Base-by-base conservation (phyloP, 2,888 invertebrate genomes). In the Drosophila testacea region DNA sequence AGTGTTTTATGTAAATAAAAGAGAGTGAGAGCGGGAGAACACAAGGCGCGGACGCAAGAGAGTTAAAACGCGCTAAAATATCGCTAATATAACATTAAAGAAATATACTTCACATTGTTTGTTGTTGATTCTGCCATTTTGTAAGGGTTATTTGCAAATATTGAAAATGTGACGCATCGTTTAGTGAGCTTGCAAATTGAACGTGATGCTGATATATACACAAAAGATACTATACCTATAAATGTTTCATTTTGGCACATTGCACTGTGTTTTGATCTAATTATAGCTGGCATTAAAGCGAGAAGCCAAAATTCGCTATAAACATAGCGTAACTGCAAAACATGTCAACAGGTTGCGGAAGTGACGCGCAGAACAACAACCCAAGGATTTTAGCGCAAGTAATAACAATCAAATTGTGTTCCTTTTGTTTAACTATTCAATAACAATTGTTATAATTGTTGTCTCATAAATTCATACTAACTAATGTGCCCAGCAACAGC, bases 301-400 rank as follows among this genome's bases (percentile, higher is more conserved):
- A 44, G 13, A 60, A 62, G 56, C 27, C 46, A 41, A 57, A 52
- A 62, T 36, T 32, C 47, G 59, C 66, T 52, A 63, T 64, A 63
- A 70, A 51, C 64, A 66, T 41, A 62, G 51, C 34, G 38, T 59
- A 64, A 52, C 27, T 62, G 66, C 65, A 69, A 42, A 75, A 72
- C 56, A 67, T 83, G 89, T 88, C 89, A 83, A 83, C 89, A 83
- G 83, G 83, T 83, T 87, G 89, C 89, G 79, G 75, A 79, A 76
- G 57, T 79, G 70, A 61, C 50, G 79, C 2, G 44, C 64, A 34
- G 36, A 42, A 42, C 54, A 42, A 42, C 54, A 48, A 42, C 13
- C 34, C 75, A 69, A 65, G 76, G 76, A 76, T 42, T 48, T 59
- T 41, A 48, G 36, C 54, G 56, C 75, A 74, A 75, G 57, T 79